phyloP scores from a whole-genome alignment of 2,888 invertebrate species.

The Lithophane semibrunnea region DNA sequence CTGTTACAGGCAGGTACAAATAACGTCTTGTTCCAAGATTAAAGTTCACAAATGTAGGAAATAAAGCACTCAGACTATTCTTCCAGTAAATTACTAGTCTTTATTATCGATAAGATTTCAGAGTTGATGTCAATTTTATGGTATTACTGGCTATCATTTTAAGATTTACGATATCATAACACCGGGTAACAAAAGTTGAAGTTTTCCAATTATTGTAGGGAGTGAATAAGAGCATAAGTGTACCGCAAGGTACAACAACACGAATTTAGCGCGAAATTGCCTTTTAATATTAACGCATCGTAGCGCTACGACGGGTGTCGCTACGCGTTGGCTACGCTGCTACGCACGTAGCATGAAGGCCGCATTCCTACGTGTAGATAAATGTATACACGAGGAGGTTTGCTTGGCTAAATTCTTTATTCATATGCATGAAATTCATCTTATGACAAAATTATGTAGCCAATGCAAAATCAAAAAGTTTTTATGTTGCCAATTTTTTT shows the following conservation, averaged over 20 bases:
- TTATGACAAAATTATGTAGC: not conserved
- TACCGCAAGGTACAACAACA: constrained; percentile 49
- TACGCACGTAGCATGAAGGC: constrained; percentile 78
- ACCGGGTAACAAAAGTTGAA: constrained; percentile 46
- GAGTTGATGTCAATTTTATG: constrained; percentile 32
- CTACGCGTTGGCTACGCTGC: constrained; percentile 70
- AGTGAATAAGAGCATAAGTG: constrained; percentile 48
- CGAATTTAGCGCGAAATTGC: constrained; percentile 60
- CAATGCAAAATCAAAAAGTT: not conserved
- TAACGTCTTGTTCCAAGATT: constrained; percentile 5
- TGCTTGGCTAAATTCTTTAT: constrained; percentile 18
- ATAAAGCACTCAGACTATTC: constrained; percentile 20
- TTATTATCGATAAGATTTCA: constrained; percentile 38
- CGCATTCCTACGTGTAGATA: constrained; percentile 74
- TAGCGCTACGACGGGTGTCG: constrained; percentile 67
- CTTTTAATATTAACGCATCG: constrained; percentile 65
- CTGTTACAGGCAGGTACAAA: constrained; percentile 2
- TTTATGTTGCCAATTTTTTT: not conserved
- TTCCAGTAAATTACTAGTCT: constrained; percentile 34
- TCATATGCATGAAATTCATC: constrained; percentile 17
- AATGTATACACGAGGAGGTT: constrained; percentile 58
- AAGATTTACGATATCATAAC: constrained; percentile 34
- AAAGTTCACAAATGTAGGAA: constrained; percentile 13
- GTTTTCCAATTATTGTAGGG: constrained; percentile 49
- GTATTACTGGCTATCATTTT: constrained; percentile 41